phyloP scores from a whole-genome alignment of 2,797 vertebrate species.

The Muscicapa comitata region DNA sequence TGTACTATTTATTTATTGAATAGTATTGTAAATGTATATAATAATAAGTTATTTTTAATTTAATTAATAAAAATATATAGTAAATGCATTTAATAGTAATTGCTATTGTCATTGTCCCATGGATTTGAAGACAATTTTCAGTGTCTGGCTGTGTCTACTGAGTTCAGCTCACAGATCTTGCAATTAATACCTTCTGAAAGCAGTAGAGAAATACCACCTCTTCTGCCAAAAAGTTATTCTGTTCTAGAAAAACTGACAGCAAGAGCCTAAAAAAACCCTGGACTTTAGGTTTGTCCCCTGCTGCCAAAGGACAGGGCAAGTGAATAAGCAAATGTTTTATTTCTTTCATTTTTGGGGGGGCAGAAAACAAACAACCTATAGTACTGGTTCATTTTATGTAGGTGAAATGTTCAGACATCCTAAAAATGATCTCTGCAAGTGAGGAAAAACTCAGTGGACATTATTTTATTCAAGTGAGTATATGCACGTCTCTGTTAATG shows the following conservation, averaged over 20 bases:
- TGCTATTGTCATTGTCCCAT: background rate
- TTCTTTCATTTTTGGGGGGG: background rate
- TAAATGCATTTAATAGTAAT: background rate
- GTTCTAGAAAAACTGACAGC: background rate
- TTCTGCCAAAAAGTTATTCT: background rate
- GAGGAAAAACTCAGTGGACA: background rate
- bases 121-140: background rate
- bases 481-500: background rate
- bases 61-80: too few relatives aligned
- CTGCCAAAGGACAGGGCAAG: background rate
- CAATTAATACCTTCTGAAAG: background rate
- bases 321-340: background rate
- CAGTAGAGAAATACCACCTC: background rate
- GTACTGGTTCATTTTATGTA: background rate
- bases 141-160: background rate
- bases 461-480: background rate
- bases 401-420: background rate
- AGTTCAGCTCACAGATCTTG: background rate
- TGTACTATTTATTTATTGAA: background rate
- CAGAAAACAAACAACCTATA: background rate
- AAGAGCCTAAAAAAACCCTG: background rate
- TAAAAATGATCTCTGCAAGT: background rate
- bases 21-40: too few relatives aligned
- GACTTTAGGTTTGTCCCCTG: background rate
- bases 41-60: too few relatives aligned